These are phyloP conservation scores for Alca torda DNA, from an alignment of 2,797 vertebrate species.

Conservation along the genomic window DNA sequence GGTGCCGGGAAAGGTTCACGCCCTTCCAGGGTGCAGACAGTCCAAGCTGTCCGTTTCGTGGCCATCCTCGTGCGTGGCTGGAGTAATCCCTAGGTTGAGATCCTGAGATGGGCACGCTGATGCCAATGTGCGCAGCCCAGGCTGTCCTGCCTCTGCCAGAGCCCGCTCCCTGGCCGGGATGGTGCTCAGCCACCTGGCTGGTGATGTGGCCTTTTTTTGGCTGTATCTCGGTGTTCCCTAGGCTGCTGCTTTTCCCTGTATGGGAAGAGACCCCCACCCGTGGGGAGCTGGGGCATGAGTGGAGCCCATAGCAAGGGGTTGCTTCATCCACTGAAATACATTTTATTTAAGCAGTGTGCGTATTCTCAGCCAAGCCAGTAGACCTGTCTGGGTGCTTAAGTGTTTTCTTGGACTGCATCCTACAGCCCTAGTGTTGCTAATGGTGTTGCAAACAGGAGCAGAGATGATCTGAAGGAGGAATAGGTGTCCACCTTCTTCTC, in stretches of 20 bases:
- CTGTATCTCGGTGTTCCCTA: rapidly evolving
- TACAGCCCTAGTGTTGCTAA: background rate
- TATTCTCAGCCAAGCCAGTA: background rate
- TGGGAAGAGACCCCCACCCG: background rate
- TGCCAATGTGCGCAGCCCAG: rapidly evolving
- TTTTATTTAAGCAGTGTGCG: background rate
- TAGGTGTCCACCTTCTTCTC: background rate
- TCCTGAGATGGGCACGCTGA: too few relatives aligned
- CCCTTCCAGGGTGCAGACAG: background rate
- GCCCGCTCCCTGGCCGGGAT: background rate
- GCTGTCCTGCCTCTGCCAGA: background rate
- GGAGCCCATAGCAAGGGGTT: background rate
- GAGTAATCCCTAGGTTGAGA: background rate
- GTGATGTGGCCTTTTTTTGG: background rate
- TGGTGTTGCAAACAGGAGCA: background rate
- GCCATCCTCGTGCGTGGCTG: background rate
- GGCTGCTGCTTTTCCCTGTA: background rate
- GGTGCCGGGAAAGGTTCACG: background rate
- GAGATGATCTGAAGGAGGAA: background rate
- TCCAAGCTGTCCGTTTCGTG: background rate
- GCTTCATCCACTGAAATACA: background rate
- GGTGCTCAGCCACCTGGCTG: background rate
- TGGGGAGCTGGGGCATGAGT: background rate
- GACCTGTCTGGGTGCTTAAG: background rate
- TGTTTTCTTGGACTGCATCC: background rate